A percentile compares a stretch with the other conserved stretches of the same genome.
phyloP scores from a whole-genome alignment of 2,797 vertebrate genomes.

The Muscicapa striata region DNA sequence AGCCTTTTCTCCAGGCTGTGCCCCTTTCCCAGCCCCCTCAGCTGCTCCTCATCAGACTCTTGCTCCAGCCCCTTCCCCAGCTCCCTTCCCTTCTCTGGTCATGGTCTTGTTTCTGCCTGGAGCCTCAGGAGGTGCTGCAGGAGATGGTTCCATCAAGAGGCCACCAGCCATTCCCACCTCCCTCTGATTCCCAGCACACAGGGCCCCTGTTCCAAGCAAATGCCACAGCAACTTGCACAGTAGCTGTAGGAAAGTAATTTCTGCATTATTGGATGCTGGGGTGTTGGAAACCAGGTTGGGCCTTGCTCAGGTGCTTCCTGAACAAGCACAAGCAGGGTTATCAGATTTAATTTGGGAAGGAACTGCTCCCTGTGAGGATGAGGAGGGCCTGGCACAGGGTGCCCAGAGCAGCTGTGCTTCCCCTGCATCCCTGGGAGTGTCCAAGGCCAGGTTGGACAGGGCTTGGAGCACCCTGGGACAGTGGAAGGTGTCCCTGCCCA shows the following conservation, averaged over 20 bases:
- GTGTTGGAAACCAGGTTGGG: background rate
- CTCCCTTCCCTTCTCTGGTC: background rate
- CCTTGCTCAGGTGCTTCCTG: background rate
- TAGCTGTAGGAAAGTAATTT: background rate
- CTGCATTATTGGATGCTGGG: accelerated
- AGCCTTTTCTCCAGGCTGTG: background rate
- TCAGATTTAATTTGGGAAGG: background rate
- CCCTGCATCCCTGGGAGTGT: background rate
- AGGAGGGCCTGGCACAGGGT: background rate
- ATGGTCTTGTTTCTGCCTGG: background rate
- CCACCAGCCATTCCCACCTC: background rate
- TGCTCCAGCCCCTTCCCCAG: background rate
- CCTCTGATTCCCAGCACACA: background rate
- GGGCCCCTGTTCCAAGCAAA: background rate
- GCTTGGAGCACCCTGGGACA: background rate
- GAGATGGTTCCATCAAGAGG: background rate
- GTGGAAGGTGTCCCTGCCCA: background rate
- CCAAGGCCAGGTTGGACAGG: background rate
- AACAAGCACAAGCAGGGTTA: background rate
- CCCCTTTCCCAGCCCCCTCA: background rate
- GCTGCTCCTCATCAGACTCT: background rate
- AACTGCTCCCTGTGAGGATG: accelerated
- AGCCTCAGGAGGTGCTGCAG: background rate
- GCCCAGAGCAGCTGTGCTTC: background rate
- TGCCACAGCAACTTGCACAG: background rate